Percentiles rank a stretch among this genome's conserved stretches.
These are phyloP conservation scores for Cryptosula pallasiana DNA, from an alignment of 2,888 invertebrate species.

Conservation along the genomic window DNA sequence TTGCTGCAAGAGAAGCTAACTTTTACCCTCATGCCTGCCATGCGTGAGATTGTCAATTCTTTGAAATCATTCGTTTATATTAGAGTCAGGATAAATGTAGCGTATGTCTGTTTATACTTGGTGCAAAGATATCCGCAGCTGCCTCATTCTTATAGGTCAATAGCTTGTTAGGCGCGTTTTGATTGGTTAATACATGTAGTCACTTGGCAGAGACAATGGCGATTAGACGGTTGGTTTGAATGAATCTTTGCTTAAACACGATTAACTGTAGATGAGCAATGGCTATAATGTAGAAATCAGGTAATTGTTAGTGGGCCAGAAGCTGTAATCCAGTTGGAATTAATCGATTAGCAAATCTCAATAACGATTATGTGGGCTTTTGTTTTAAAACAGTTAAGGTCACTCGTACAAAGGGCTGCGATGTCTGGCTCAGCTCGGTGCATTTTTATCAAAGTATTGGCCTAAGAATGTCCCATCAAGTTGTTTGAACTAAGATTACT, in stretches of 20 bases:
- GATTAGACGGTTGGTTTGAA: neutral
- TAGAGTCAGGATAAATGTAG: slow-evolving; percentile 23
- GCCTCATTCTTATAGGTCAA: neutral
- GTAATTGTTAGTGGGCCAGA: neutral
- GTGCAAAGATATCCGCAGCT: slow-evolving; percentile 12
- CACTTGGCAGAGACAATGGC: slow-evolving; percentile 19
- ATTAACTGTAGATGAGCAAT: neutral
- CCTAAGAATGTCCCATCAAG: neutral
- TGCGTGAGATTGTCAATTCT: slow-evolving; percentile 17
- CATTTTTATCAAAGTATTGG: neutral
- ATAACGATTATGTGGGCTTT: neutral
- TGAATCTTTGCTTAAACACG: neutral
- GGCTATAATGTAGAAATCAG: neutral
- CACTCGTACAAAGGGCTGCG: neutral
- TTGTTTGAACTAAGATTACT: neutral
- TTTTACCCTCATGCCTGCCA: slow-evolving; percentile 4
- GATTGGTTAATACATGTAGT: neutral
- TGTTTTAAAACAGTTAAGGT: neutral
- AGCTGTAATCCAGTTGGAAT: neutral
- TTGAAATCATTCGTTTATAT: slow-evolving; percentile 22
- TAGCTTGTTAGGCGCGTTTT: neutral
- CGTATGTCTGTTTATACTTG: slow-evolving; percentile 15
- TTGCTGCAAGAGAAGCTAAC: neutral
- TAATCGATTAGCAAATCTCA: slow-evolving; percentile 19
- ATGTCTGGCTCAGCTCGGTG: slow-evolving; percentile 12